phyloP scores from a whole-genome alignment of 1,140 invertebrate species.

The Globodera rostochiensis region DNA sequence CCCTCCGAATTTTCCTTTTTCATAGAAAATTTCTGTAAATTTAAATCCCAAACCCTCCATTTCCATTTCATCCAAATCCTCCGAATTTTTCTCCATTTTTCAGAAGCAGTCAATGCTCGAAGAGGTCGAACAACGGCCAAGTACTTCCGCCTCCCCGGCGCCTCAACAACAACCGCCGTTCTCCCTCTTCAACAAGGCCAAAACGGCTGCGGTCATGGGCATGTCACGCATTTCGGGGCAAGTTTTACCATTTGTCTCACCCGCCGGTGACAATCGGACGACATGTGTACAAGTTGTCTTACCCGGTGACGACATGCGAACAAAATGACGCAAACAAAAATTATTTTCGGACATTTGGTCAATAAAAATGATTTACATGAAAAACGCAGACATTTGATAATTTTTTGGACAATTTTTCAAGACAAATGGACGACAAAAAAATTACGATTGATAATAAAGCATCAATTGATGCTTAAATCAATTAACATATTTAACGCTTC shows the following conservation, averaged over 20 bases:
- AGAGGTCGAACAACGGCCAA: constrained; percentile 12
- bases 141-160: constrained; percentile 12
- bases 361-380: too few species aligned
- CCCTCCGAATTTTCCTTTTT: not conserved
- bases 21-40: too few species aligned
- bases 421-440: constrained; percentile 67
- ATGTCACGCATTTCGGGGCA: constrained; percentile 90
- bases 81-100: not conserved
- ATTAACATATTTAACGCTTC: too few species aligned
- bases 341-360: too few species aligned
- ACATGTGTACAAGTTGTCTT: constrained; percentile 68
- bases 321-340: too few species aligned
- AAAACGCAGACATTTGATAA: too few species aligned
- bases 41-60: too few species aligned
- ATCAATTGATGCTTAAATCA: too few species aligned
- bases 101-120: constrained; percentile 6
- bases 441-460: too few species aligned
- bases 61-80: too few species aligned
- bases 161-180: constrained; percentile 17
- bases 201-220: constrained; percentile 63
- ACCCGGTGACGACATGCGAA: not conserved
- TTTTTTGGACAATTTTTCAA: too few species aligned
- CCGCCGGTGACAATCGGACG: not conserved
- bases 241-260: constrained; percentile 76
- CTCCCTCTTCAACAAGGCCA: constrained; percentile 60